phyloP scores from a whole-genome alignment of 1,140 invertebrate genomes.

The Mesaphorura yosii region DNA sequence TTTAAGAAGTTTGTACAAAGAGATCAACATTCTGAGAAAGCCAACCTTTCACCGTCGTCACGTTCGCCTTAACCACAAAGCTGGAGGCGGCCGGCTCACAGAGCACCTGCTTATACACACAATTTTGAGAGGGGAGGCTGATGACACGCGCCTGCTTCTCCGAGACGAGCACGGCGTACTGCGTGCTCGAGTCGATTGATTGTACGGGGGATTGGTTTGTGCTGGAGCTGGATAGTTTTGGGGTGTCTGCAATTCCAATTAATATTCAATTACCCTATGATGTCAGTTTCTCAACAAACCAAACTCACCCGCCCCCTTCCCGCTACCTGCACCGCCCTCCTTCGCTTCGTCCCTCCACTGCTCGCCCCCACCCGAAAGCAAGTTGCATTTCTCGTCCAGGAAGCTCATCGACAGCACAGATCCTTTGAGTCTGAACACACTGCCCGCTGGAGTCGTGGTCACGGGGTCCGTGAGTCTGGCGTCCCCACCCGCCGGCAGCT shows the following conservation, averaged over 20 bases:
- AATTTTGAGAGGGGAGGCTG: conserved; percentile 86
- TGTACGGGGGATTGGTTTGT: conserved; percentile 66
- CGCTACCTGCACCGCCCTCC: conserved; percentile 51
- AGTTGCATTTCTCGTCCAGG: conserved; percentile 80
- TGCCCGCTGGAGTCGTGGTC: conserved; percentile 73
- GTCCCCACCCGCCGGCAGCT: conserved; percentile 65
- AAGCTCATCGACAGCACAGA: conserved; percentile 81
- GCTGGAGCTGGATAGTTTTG: conserved; percentile 44
- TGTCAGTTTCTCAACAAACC: neutral
- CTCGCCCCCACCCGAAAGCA: conserved; percentile 64
- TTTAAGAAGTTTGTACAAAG: neutral
- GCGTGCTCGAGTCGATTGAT: conserved; percentile 41
- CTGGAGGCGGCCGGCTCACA: conserved; percentile 59
- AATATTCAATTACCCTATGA: conserved; percentile 3
- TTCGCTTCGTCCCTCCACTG: conserved; percentile 72
- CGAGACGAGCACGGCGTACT: conserved; percentile 83
- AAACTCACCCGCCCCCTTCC: neutral
- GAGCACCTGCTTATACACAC: conserved; percentile 69
- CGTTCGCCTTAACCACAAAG: conserved; percentile 90
- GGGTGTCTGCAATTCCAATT: conserved; percentile 41
- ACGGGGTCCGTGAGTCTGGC: conserved; percentile 72
- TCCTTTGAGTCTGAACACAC: conserved; percentile 79
- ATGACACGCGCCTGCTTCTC: conserved; percentile 92
- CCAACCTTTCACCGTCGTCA: conserved; percentile 80
- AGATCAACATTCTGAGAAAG: neutral